Percentiles rank a stretch among this genome's conserved stretches.
These are phyloP conservation scores for Musca domestica DNA, from an alignment of 1,140 invertebrate genomes.

Conservation along the genomic window DNA sequence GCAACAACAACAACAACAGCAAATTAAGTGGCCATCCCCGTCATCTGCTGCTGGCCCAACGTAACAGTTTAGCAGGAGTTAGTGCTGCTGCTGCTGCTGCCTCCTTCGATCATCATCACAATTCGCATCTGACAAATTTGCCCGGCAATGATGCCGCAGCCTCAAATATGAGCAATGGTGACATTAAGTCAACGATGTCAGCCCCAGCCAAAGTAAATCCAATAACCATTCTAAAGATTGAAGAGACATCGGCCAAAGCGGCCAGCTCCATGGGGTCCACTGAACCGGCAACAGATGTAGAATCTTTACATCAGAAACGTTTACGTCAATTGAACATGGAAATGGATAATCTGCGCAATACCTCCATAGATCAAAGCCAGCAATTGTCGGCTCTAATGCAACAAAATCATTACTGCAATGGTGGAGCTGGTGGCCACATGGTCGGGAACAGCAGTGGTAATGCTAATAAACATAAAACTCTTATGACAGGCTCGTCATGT, in stretches of 20 bases:
- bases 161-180: constrained; percentile 11
- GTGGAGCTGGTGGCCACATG: constrained; percentile 8
- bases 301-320: constrained; percentile 39
- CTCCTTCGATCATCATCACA: constrained; percentile 6
- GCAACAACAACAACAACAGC: constrained; percentile 17
- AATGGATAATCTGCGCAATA: constrained; percentile 37
- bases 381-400: constrained; percentile 21
- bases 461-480: constrained; percentile 23
- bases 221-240: constrained; percentile 45
- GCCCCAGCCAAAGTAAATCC: constrained; percentile 3
- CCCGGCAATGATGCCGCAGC: constrained; percentile 31
- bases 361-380: constrained; percentile 21
- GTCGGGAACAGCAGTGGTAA: neutral
- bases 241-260: constrained; percentile 33
- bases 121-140: constrained; percentile 53
- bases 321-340: constrained; percentile 44
- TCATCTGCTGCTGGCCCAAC: constrained; percentile 12
- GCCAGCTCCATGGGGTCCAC: constrained; percentile 6
- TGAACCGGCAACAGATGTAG: constrained; percentile 6
- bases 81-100: constrained; percentile 4
- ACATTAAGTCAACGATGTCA: constrained; percentile 8
- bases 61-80: constrained; percentile 43
- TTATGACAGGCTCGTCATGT: constrained; percentile 9
- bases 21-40: neutral
- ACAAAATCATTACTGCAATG: constrained; percentile 17